Conservation (phyloP, 2,113 vertebrate species). For the Salvelinus fontinalis region DNA sequence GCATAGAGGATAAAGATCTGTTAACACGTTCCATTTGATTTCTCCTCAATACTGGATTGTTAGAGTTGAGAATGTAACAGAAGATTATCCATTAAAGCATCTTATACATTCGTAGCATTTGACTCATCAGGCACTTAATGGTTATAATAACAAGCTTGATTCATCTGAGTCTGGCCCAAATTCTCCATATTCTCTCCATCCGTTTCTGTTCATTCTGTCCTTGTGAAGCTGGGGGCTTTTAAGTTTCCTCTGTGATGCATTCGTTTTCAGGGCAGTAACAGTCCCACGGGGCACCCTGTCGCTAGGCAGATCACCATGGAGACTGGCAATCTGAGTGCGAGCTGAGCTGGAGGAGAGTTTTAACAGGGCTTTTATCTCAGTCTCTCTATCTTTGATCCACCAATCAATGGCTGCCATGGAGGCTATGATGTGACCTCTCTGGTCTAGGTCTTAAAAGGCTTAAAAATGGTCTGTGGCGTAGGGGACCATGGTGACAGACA, state of each 20-base stretch:
- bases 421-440: neutral
- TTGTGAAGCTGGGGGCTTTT: constrained; percentile 4
- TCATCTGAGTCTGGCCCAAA: neutral
- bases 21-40: neutral
- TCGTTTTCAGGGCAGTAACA: constrained; percentile 27
- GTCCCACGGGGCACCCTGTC: constrained; percentile 46
- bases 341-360: constrained; percentile 10
- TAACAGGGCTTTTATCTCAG: constrained; percentile 36
- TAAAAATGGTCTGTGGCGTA: neutral
- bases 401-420: neutral
- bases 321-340: constrained; percentile 57
- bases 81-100: neutral
- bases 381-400: neutral
- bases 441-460: neutral
- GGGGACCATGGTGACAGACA: neutral
- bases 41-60: too few species aligned
- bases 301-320: constrained; percentile 58
- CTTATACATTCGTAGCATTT: neutral
- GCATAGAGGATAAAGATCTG: too few species aligned
- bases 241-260: neutral
- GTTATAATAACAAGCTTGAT: neutral
- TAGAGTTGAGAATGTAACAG: neutral
- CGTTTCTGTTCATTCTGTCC: constrained; percentile 24
- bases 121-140: neutral
- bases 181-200: neutral